Evolutionary conservation across 2,113 vertebrate genomes (phyloP), one percentile per base, ranked within the genome.

Genomic region (Zosterops japonicus): DNA sequence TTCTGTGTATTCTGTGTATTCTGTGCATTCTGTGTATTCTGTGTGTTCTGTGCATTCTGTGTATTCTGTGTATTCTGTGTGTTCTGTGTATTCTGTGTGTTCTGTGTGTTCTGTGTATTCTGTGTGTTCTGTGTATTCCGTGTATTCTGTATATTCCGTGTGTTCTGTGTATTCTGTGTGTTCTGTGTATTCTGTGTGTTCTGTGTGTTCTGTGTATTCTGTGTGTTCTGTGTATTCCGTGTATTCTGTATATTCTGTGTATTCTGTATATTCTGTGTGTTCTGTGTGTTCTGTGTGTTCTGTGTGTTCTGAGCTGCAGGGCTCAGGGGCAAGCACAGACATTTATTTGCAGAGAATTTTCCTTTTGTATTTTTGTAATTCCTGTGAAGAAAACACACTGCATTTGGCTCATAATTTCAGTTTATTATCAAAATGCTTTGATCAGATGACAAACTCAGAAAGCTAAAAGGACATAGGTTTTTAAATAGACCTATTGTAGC

Each of bases 391-490:
- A 89, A 42, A 94, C 47, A 6, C 78, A 24, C 24, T 61, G 69
- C 56, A 49, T 80, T 49, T 87, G 80, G 56, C 63, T 98, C 91
- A 80, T 90, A 72, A 94, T 93, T 96, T 97, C 76, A 71, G 87
- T 98, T 98, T 98, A 98, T 98, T 98, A 98, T 97, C 95, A 98
- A 98, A 97, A 97, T 49, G 94, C 70, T 97, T 96, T 83, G 80
- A 93, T 97, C 95, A 93, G 94, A 95, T 95, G 96, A 97, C 92
- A 95, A 95, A 97, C 68, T 90, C 59, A 6, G 86, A 97, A 93
- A 96, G 94, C 91, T 93, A 70, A 92, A 95, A 95, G 84, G 56
- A 89, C 78, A 74, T 82, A 87, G 93, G 89, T 95, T 67, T 84
- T 87, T 70, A 93, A 96, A 96, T 90, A 83, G n/a, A 90, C 83